Evolutionary conservation across 2,888 invertebrate genomes (phyloP).

Genomic region (Diogma glabrata): DNA sequence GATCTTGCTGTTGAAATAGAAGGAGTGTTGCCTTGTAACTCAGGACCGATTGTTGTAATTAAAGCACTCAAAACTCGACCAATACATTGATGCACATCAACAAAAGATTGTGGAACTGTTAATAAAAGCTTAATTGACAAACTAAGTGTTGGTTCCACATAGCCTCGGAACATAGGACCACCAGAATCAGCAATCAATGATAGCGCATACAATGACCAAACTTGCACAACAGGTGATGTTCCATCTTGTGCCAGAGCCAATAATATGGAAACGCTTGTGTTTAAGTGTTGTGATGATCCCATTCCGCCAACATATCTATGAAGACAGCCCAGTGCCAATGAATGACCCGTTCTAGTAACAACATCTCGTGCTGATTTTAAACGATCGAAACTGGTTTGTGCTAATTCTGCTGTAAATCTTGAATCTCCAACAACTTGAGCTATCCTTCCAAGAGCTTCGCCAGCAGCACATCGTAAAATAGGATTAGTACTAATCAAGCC

Average conservation of each 20-base stretch:
- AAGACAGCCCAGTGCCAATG: constrained; percentile 87
- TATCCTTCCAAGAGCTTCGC: constrained; percentile 87
- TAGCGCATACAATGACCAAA: constrained; percentile 93
- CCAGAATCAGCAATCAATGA: constrained; percentile 95
- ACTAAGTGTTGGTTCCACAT: constrained; percentile 88
- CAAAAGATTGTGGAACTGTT: constrained; percentile 79
- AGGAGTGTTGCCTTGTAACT: constrained; percentile 75
- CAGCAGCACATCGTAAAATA: constrained; percentile 83
- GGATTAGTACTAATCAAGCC: constrained; percentile 64
- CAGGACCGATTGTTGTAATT: constrained; percentile 96
- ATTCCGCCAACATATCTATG: constrained; percentile 93
- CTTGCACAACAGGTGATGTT: constrained; percentile 90
- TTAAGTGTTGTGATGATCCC: constrained; percentile 89
- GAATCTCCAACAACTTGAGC: constrained; percentile 82
- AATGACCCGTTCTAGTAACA: constrained; percentile 74
- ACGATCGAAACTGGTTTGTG: constrained; percentile 81
- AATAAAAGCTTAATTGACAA: constrained; percentile 81
- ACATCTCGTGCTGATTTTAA: constrained; percentile 79
- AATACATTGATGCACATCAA: constrained; percentile 86
- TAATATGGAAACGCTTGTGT: constrained; percentile 87
- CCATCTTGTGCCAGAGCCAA: constrained; percentile 89
- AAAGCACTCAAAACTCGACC: constrained; percentile 88
- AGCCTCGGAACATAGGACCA: constrained; percentile 97
- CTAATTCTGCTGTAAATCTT: constrained; percentile 77
- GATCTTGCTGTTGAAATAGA: constrained; percentile 64